A percentile compares a stretch with the other conserved stretches of the same genome.
phyloP scores from a whole-genome alignment of 2,113 vertebrate species.

The Ochotona curzoniae region DNA sequence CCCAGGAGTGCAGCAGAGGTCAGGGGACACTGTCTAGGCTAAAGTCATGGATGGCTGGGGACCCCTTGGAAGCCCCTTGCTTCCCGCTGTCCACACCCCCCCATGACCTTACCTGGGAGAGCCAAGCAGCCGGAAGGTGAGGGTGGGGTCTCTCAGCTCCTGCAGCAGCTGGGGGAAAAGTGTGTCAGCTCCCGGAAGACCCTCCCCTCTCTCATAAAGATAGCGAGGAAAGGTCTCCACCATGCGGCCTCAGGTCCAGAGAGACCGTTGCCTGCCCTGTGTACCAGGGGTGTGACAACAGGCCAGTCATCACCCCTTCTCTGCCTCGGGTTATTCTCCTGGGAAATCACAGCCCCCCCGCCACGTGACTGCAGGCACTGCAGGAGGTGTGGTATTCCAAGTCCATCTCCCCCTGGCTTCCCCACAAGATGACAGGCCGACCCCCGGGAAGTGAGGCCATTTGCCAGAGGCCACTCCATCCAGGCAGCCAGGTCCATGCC shows the following conservation, averaged over 20 bases:
- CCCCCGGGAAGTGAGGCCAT: neutral
- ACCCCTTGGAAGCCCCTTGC: neutral
- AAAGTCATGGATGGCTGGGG: neutral
- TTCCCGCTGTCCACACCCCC: neutral
- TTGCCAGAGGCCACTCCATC: neutral
- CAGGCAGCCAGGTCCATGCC: neutral
- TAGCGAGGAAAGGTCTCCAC: neutral
- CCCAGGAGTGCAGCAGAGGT: neutral
- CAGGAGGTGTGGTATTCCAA: neutral
- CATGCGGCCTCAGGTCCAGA: neutral
- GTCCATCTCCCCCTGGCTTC: neutral
- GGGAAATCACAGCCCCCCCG: neutral
- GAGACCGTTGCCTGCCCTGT: neutral
- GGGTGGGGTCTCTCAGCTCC: conserved; percentile 87
- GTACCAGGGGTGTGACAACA: neutral
- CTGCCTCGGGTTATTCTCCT: neutral
- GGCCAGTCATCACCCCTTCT: neutral
- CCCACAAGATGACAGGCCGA: neutral
- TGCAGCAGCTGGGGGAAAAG: conserved; percentile 83
- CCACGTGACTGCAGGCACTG: neutral
- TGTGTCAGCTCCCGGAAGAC: conserved; percentile 5
- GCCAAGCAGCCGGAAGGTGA: conserved; percentile 89
- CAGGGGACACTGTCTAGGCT: neutral
- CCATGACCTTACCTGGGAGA: conserved; percentile 87
- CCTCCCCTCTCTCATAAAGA: neutral